These are phyloP conservation scores for Automeris io DNA, from an alignment of 2,888 invertebrate genomes.

Conservation along the genomic window DNA sequence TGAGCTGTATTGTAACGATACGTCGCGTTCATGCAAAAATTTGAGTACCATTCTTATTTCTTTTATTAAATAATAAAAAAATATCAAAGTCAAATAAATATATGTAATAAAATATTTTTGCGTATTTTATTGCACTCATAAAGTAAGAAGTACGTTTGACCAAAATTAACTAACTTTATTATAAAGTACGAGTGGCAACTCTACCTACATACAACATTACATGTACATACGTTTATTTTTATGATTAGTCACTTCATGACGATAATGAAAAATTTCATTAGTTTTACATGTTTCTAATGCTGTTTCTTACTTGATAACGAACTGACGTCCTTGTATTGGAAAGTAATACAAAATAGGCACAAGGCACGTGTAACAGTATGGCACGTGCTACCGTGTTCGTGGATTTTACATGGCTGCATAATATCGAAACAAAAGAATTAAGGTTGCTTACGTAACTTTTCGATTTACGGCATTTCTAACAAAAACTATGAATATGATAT, in stretches of 20 bases:
- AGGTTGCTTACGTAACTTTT: slow-evolving; percentile 37
- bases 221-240: no score
- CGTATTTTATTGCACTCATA: no score
- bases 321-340: slow-evolving; percentile 33
- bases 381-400: slow-evolving; percentile 27
- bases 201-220: no score
- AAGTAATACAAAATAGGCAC: slow-evolving; percentile 27
- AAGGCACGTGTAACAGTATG: slow-evolving; percentile 39
- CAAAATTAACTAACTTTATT: no score
- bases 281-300: slow-evolving; percentile 52
- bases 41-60: no score
- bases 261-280: slow-evolving; percentile 58
- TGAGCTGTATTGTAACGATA: no score
- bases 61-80: no score
- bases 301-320: slow-evolving; percentile 50
- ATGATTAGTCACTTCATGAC: slow-evolving; percentile 38
- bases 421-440: slow-evolving; percentile 17
- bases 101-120: no score
- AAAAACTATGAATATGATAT: slow-evolving; percentile 45
- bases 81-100: no score
- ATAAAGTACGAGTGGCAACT: no score
- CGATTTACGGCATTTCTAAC: slow-evolving; percentile 31
- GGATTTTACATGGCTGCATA: slow-evolving; percentile 15
- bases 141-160: no score
- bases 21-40: no score